phyloP scores from a whole-genome alignment of 2,888 invertebrate species.

The Orthosia gothica region DNA sequence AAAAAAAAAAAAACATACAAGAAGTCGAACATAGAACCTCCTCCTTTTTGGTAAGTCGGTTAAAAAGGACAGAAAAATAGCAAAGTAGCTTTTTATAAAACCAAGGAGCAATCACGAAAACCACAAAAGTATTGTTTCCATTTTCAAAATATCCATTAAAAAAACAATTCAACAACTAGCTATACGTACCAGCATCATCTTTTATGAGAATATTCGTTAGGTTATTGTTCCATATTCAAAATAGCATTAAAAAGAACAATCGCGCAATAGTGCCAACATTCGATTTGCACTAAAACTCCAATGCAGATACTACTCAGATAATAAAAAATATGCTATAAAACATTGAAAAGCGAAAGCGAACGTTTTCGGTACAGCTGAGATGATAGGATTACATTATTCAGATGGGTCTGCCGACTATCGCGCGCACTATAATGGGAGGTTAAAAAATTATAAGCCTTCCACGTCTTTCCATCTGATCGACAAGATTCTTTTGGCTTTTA shows the following conservation, averaged over 20 bases:
- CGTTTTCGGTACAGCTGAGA: constrained; percentile 51
- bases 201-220: neutral
- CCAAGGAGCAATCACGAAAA: neutral
- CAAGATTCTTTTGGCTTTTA: constrained; percentile 36
- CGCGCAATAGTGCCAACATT: constrained; percentile 28
- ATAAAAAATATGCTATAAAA: constrained; percentile 62
- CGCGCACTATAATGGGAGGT: constrained; percentile 57
- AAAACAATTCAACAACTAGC: no score
- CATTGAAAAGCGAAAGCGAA: constrained; percentile 47
- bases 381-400: constrained; percentile 71
- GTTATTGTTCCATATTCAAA: neutral
- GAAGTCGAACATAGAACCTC: no score
- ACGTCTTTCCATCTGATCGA: constrained; percentile 51
- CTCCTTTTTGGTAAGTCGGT: no score
- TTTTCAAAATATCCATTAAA: neutral
- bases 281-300: constrained; percentile 42
- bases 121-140: neutral
- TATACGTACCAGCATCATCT: neutral
- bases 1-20: no score
- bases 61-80: no score
- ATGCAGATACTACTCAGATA: constrained; percentile 43
- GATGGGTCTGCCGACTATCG: constrained; percentile 59
- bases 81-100: no score
- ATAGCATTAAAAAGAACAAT: neutral
- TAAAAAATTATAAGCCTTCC: constrained; percentile 67